These are phyloP conservation scores for Uloborus diversus DNA, from an alignment of 1,140 invertebrate species.

Conservation along the genomic window DNA sequence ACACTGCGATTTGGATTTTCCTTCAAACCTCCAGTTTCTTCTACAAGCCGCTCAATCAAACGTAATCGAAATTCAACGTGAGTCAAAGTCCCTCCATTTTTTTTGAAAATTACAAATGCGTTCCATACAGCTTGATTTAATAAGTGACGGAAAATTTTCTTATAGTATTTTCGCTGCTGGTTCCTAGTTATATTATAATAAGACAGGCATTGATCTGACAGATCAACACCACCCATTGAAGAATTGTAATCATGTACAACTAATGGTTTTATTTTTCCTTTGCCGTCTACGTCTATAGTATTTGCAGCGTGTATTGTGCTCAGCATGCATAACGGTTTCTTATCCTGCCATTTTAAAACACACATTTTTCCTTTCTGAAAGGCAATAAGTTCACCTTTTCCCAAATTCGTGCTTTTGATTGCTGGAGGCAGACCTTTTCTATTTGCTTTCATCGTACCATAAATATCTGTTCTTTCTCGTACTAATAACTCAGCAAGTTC, in stretches of 20 bases:
- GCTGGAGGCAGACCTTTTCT: not conserved
- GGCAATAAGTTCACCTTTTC: not conserved
- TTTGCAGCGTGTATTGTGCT: not conserved
- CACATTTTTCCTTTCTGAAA: slow-evolving; percentile 13
- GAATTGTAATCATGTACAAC: not conserved
- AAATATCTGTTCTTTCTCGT: not conserved
- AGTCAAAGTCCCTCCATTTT: not conserved
- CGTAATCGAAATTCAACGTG: slow-evolving; percentile 3
- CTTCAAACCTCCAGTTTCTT: not conserved
- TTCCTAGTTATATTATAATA: not conserved
- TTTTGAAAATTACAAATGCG: not conserved
- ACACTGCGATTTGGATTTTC: not conserved
- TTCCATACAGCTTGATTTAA: not conserved
- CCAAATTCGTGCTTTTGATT: not conserved
- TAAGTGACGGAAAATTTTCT: slow-evolving; percentile 4
- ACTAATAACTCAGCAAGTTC: not conserved
- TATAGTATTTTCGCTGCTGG: not conserved
- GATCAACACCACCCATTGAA: not conserved
- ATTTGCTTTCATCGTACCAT: not conserved
- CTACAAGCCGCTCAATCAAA: not conserved
- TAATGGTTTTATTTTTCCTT: not conserved
- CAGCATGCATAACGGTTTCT: not conserved
- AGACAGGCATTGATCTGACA: not conserved
- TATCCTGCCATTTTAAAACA: not conserved
- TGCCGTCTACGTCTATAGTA: not conserved